phyloP scores from a whole-genome alignment of 2,888 invertebrate genomes.

The Thymelicus lineola region DNA sequence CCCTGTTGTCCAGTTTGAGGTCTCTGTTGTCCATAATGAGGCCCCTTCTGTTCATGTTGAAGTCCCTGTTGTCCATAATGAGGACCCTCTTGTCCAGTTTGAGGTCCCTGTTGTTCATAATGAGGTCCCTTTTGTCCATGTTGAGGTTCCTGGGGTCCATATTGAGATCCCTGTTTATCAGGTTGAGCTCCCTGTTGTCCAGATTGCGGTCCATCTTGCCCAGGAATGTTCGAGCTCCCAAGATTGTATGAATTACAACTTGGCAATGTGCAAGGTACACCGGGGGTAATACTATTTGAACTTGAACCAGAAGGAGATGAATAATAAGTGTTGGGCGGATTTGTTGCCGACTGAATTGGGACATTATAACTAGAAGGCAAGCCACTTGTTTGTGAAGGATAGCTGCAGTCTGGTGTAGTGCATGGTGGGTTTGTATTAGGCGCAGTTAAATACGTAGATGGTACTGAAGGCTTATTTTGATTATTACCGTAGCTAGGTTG shows the following conservation, averaged over 20 bases:
- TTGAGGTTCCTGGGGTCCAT: too few species aligned
- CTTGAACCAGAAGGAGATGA: constrained; percentile 32
- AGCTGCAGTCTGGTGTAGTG: constrained; percentile 46
- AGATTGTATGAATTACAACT: constrained; percentile 8
- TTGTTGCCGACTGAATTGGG: constrained; percentile 44
- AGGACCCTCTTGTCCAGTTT: background rate
- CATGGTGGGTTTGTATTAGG: constrained; percentile 59
- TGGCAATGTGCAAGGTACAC: constrained; percentile 15
- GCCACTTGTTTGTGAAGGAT: constrained; percentile 42
- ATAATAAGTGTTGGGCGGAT: constrained; percentile 17
- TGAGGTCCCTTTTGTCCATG: background rate
- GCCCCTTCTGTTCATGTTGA: background rate
- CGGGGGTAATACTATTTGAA: background rate
- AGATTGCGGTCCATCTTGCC: background rate
- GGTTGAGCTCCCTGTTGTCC: constrained; percentile 15
- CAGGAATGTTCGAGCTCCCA: background rate
- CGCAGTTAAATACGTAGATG: constrained; percentile 58
- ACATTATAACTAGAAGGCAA: constrained; percentile 54
- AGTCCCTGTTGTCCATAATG: constrained; percentile 3
- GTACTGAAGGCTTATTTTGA: constrained; percentile 44
- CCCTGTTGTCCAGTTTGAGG: constrained; percentile 12
- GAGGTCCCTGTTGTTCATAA: too few species aligned
- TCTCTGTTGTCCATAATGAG: too few species aligned
- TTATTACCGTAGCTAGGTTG: constrained; percentile 1
- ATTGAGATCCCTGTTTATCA: constrained; percentile 5